phyloP scores from a whole-genome alignment of 1,140 invertebrate genomes.

The Drosophila fuyamai region DNA sequence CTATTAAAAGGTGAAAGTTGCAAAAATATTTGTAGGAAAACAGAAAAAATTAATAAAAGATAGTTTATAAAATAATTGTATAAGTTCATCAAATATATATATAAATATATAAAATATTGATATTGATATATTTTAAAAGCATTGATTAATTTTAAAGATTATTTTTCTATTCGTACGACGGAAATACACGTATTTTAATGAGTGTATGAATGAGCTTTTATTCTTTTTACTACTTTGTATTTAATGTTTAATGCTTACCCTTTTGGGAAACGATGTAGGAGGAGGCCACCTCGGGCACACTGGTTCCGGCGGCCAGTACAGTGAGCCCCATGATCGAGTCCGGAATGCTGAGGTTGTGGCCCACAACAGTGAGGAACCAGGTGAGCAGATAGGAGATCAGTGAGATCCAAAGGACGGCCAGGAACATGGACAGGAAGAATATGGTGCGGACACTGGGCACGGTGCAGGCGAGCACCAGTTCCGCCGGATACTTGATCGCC shows the following conservation, averaged over 20 bases:
- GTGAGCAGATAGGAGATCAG: constrained; percentile 93
- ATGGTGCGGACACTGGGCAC: constrained; percentile 48
- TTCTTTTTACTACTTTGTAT: too few relatives aligned
- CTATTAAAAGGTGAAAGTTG: too few relatives aligned
- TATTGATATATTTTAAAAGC: too few relatives aligned
- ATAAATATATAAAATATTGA: too few relatives aligned
- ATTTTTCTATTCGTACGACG: too few relatives aligned
- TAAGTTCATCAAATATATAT: too few relatives aligned
- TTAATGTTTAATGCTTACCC: constrained; percentile 74
- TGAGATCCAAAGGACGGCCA: constrained; percentile 95
- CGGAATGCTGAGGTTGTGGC: constrained; percentile 89
- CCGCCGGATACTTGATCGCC: constrained; percentile 47
- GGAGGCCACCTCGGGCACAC: constrained; percentile 93
- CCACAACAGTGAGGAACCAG: constrained; percentile 96
- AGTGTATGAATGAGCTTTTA: not conserved
- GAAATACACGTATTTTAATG: too few relatives aligned
- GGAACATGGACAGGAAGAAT: constrained; percentile 89
- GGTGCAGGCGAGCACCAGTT: constrained; percentile 49
- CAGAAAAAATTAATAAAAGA: too few relatives aligned
- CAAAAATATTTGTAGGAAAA: too few relatives aligned
- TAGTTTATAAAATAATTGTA: too few relatives aligned
- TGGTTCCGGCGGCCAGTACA: constrained; percentile 89
- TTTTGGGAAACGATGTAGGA: constrained; percentile 92
- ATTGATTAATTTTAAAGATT: too few relatives aligned
- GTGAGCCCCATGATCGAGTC: constrained; percentile 93